Conservation (phyloP, 2,113 vertebrate species). For the Calonectris borealis region DNA sequence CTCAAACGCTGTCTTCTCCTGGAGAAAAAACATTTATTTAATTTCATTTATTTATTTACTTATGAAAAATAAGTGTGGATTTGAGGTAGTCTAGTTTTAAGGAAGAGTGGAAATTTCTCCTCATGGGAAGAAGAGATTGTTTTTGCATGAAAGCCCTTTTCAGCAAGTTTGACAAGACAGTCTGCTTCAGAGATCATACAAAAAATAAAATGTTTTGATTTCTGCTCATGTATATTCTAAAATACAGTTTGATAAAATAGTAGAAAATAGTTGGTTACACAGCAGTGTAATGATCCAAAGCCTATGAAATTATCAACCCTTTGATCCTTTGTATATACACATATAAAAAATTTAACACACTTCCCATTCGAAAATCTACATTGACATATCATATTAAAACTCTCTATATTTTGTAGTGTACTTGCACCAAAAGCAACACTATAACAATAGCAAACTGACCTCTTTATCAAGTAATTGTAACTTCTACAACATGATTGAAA, state of each 20-base stretch:
- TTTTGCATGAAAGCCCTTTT: background rate
- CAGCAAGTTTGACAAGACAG: background rate
- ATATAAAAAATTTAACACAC: background rate
- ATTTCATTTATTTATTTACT: background rate
- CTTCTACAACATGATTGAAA: background rate
- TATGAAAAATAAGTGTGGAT: background rate
- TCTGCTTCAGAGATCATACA: background rate
- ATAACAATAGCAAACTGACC: background rate
- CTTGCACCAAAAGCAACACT: background rate
- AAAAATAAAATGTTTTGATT: background rate
- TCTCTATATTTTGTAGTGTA: background rate
- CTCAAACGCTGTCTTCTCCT: background rate
- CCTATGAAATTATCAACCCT: background rate
- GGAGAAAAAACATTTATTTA: background rate
- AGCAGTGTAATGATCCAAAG: background rate
- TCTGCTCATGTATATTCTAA: background rate
- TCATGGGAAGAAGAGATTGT: fast-evolving
- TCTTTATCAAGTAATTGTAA: background rate
- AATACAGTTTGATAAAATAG: background rate
- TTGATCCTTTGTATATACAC: background rate
- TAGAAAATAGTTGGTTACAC: background rate
- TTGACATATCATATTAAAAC: background rate
- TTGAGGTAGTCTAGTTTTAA: background rate
- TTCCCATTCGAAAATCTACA: background rate
- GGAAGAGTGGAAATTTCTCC: background rate